A percentile compares a stretch with the other conserved stretches of the same genome.
These are phyloP conservation scores for Fistularia tabacaria DNA, from an alignment of 2,797 vertebrate species.

Conservation along the genomic window DNA sequence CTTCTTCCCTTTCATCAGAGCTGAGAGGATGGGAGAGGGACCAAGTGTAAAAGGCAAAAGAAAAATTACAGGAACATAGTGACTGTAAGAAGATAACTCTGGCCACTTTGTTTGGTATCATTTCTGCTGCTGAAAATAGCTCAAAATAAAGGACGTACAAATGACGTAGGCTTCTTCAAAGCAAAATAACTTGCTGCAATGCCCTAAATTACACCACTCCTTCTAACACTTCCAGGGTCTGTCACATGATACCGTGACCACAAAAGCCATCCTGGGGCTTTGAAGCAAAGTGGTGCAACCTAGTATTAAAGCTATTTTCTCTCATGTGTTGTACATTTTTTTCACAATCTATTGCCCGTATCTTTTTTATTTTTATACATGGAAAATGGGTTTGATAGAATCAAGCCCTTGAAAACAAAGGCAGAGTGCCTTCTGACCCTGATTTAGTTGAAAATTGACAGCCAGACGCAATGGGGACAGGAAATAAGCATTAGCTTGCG, in stretches of 20 bases:
- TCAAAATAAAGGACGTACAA: constrained; percentile 12
- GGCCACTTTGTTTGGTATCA: neutral
- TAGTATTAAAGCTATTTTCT: constrained; percentile 39
- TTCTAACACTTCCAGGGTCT: constrained; percentile 7
- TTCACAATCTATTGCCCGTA: constrained; percentile 23
- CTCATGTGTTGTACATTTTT: constrained; percentile 35
- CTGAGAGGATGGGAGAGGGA: neutral
- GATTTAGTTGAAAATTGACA: too few relatives aligned
- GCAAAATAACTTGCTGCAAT: constrained; percentile 17
- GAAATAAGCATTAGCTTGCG: too few relatives aligned
- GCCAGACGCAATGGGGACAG: too few relatives aligned
- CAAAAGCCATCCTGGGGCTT: constrained; percentile 36
- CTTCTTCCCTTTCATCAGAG: constrained; percentile 6
- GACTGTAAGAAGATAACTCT: too few relatives aligned
- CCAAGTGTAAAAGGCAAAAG: too few relatives aligned
- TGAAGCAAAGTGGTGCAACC: constrained; percentile 41
- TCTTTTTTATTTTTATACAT: neutral
- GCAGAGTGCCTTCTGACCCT: too few relatives aligned
- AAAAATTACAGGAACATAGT: too few relatives aligned
- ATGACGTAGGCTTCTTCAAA: constrained; percentile 5
- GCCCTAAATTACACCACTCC: constrained; percentile 28
- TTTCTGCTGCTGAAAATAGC: constrained; percentile 10
- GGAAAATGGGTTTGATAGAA: too few relatives aligned
- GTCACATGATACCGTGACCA: constrained; percentile 35
- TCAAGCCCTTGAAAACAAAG: too few relatives aligned